phyloP scores from a whole-genome alignment of 2,797 vertebrate genomes.

The Acanthurus tractus region DNA sequence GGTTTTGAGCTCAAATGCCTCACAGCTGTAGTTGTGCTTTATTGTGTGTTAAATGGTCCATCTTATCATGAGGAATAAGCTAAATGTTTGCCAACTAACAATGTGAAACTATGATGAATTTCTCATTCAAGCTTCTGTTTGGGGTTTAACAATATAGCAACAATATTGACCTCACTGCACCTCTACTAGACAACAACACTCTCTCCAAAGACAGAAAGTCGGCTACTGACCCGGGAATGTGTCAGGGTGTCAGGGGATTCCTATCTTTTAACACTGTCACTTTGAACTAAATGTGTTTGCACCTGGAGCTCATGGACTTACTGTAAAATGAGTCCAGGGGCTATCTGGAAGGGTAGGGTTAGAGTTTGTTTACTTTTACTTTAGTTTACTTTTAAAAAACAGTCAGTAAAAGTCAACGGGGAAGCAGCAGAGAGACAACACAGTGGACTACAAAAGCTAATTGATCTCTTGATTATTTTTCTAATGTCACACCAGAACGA shows the following conservation, averaged over 20 bases:
- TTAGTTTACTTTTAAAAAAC: conserved; percentile 18
- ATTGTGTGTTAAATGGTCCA: conserved; percentile 9
- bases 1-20: conserved; percentile 11
- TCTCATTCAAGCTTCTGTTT: neutral
- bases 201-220: conserved; percentile 20
- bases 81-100: conserved; percentile 4
- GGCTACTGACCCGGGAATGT: conserved; percentile 43
- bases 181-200: neutral
- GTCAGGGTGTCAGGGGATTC: conserved; percentile 59
- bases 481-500: neutral
- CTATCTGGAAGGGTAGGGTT: no score
- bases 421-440: neutral
- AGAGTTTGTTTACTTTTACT: no score
- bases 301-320: conserved; percentile 66
- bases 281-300: conserved; percentile 72
- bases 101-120: neutral
- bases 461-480: neutral
- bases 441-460: neutral
- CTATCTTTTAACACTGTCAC: conserved; percentile 73
- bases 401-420: conserved; percentile 21
- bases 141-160: conserved; percentile 13
- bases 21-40: conserved; percentile 16
- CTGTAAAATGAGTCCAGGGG: conserved; percentile 17
- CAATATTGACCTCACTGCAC: conserved; percentile 9
- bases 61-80: neutral